phyloP scores from a whole-genome alignment of 2,113 vertebrate species.

The human (Homo sapiens) region DNA sequence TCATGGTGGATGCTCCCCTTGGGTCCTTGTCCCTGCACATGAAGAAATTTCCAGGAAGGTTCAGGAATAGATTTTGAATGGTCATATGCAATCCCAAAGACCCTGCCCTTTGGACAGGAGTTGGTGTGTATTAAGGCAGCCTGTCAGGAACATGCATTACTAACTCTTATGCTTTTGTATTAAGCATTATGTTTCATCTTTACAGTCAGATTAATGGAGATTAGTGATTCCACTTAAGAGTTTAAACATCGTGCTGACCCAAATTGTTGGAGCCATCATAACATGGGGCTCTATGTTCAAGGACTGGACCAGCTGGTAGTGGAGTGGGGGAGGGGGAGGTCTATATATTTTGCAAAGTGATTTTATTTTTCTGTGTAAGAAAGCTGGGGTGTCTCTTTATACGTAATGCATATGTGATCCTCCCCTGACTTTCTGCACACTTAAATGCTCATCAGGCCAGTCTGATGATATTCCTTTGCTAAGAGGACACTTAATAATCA shows the following conservation, averaged over 20 bases:
- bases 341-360: conserved; percentile 77
- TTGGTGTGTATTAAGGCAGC: conserved; percentile 77
- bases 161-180: conserved; percentile 83
- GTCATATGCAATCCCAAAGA: conserved; percentile 62
- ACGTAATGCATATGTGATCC: conserved; percentile 67
- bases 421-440: background rate
- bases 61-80: conserved; percentile 41
- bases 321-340: background rate
- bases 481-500: conserved; percentile 83
- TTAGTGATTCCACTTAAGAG: conserved; percentile 89
- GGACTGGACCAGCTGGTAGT: conserved; percentile 68
- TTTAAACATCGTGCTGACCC: conserved; percentile 89
- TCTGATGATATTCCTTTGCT: conserved; percentile 63
- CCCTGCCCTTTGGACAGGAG: conserved; percentile 57
- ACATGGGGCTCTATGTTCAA: conserved; percentile 9
- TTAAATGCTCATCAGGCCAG: conserved; percentile 63
- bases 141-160: conserved; percentile 82
- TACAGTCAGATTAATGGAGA: conserved; percentile 89
- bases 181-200: conserved; percentile 87
- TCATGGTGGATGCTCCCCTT: background rate
- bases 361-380: conserved; percentile 81
- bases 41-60: conserved; percentile 10
- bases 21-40: background rate
- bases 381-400: conserved; percentile 77
- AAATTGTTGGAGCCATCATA: conserved; percentile 80